These are phyloP conservation scores for Drosophila guanche DNA, from an alignment of 1,140 invertebrate genomes.

Conservation along the genomic window DNA sequence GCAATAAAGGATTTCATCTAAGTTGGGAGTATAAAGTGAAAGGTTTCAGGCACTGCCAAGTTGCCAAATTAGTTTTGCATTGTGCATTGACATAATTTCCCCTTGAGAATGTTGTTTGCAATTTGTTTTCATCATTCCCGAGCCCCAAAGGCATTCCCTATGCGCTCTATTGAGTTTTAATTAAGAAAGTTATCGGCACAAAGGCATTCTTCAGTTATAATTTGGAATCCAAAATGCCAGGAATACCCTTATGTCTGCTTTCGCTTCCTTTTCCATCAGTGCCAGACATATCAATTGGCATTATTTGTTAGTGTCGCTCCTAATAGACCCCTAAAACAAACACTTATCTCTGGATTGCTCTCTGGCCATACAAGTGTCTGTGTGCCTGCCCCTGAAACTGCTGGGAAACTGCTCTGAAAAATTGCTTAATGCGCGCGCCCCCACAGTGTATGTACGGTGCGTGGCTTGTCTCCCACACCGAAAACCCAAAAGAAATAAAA, in stretches of 20 bases:
- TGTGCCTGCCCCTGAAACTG: constrained; percentile 52
- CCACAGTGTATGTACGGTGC: constrained; percentile 1
- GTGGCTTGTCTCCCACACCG: too few species aligned
- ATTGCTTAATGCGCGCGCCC: constrained; percentile 56
- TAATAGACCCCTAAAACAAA: constrained; percentile 43
- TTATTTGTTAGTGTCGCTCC: constrained; percentile 60
- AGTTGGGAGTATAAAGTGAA: constrained; percentile 17
- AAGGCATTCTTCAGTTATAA: constrained; percentile 55
- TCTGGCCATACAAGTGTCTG: background rate
- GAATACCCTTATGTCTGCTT: background rate
- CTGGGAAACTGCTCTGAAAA: constrained; percentile 58
- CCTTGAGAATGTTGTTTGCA: constrained; percentile 38
- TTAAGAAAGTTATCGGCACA: constrained; percentile 70
- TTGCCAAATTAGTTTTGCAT: constrained; percentile 57
- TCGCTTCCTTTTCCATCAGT: constrained; percentile 44
- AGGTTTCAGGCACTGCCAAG: constrained; percentile 25
- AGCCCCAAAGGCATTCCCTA: constrained; percentile 49
- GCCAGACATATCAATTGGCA: constrained; percentile 68
- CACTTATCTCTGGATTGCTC: constrained; percentile 8
- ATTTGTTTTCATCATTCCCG: constrained; percentile 53
- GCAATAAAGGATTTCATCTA: constrained; percentile 37
- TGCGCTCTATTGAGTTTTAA: constrained; percentile 70
- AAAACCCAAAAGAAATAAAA: constrained; percentile 15
- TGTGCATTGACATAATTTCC: constrained; percentile 59
- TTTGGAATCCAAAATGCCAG: constrained; percentile 52